These are phyloP conservation scores for Panthera leo DNA, from an alignment of 2,113 vertebrate genomes.

Conservation along the genomic window DNA sequence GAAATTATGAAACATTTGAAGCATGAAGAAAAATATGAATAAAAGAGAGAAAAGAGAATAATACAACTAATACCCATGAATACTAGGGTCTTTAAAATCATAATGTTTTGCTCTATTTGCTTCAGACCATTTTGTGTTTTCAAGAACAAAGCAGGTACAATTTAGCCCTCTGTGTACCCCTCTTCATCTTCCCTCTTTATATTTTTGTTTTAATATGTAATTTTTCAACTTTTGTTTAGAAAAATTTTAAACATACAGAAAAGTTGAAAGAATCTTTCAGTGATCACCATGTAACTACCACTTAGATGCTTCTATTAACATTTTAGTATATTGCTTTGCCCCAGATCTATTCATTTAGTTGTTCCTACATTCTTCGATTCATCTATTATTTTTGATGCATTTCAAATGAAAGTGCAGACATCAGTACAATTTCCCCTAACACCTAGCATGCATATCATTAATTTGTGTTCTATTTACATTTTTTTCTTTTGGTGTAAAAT, in stretches of 20 bases:
- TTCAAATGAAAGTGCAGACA: background rate
- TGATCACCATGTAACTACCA: background rate
- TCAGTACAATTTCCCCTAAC: background rate
- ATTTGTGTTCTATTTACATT: background rate
- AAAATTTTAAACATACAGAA: background rate
- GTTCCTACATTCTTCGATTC: background rate
- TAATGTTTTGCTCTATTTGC: background rate
- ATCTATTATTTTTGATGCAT: background rate
- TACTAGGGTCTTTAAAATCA: background rate
- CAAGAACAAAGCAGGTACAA: background rate
- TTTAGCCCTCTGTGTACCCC: background rate
- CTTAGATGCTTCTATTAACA: background rate
- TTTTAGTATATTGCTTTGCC: background rate
- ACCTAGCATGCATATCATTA: background rate
- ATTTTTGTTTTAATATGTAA: constrained; percentile 1
- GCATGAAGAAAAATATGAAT: background rate
- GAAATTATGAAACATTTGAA: constrained; percentile 17
- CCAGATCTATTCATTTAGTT: background rate
- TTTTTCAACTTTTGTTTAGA: constrained; percentile 23
- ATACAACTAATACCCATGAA: background rate
- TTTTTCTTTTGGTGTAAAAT: background rate
- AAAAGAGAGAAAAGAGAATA: background rate
- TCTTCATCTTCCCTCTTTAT: background rate
- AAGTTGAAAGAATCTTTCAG: background rate
- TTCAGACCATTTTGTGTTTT: background rate